Conservation (phyloP, 2,888 invertebrate species). For the Carpatolechia fugitivella region DNA sequence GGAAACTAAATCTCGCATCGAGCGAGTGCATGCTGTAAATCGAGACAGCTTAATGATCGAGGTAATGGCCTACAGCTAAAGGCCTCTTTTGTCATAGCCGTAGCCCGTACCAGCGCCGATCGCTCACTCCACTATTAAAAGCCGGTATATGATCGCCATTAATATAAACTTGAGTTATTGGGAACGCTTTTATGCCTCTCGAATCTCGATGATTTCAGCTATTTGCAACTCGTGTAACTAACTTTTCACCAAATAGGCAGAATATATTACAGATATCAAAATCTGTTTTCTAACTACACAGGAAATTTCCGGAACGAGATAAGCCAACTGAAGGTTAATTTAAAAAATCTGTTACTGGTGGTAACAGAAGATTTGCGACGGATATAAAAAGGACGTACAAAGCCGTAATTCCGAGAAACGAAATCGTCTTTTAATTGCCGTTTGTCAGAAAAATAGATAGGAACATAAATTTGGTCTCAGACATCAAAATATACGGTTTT, state of each 20-base stretch:
- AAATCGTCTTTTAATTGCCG: conserved; percentile 55
- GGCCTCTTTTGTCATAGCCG: conserved; percentile 43
- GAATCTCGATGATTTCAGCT: background rate
- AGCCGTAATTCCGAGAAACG: background rate
- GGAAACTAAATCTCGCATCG: conserved; percentile 33
- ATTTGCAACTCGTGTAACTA: background rate
- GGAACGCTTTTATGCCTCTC: conserved; percentile 3
- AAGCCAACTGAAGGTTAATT: background rate
- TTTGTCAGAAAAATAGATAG: conserved; percentile 61
- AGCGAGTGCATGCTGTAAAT: conserved; percentile 42
- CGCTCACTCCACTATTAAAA: conserved; percentile 31
- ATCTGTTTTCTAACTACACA: background rate
- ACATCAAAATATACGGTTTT: conserved; percentile 70
- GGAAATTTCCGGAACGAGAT: background rate
- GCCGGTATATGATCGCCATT: conserved; percentile 27
- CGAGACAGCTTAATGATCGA: conserved; percentile 48
- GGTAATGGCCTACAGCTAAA: conserved; percentile 43
- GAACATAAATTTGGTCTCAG: conserved; percentile 60
- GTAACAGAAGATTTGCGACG: background rate
- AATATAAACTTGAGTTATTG: conserved; percentile 21
- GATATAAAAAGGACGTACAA: background rate
- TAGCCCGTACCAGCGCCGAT: conserved; percentile 27
- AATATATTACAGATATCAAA: no score
- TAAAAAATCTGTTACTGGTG: background rate
- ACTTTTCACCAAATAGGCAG: background rate